Conservation (phyloP, 1,140 invertebrate genomes). For the Zeugodacus cucurbitae region DNA sequence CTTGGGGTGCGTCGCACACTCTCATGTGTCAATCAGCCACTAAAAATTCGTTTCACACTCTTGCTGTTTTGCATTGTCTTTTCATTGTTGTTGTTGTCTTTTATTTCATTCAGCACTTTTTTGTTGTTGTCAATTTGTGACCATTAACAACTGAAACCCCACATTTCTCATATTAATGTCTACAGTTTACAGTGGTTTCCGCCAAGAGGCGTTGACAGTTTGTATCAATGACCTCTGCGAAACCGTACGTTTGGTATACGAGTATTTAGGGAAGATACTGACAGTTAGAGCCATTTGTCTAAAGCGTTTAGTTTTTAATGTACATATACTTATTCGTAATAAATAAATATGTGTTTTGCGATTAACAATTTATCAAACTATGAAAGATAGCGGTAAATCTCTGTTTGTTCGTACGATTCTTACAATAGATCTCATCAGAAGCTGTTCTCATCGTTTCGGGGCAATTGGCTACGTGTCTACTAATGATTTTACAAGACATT, state of each 20-base stretch:
- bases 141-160: background rate
- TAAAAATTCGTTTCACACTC: background rate
- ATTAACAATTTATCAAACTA: too few relatives aligned
- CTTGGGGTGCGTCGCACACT: background rate
- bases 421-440: too few relatives aligned
- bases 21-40: background rate
- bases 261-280: background rate
- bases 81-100: background rate
- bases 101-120: background rate
- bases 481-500: too few relatives aligned
- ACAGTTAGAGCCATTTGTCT: background rate
- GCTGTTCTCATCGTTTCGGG: too few relatives aligned
- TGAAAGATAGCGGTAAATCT: too few relatives aligned
- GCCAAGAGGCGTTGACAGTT: background rate
- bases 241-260: background rate
- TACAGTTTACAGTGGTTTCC: background rate
- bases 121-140: background rate
- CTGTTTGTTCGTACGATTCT: too few relatives aligned
- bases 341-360: background rate
- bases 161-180: background rate
- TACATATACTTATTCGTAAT: background rate
- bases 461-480: too few relatives aligned
- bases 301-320: background rate
- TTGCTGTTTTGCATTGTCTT: background rate
- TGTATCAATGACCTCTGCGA: conserved; percentile 1